These are phyloP conservation scores for Zaprionus lachaisei DNA, from an alignment of 1,140 invertebrate genomes.

Conservation along the genomic window DNA sequence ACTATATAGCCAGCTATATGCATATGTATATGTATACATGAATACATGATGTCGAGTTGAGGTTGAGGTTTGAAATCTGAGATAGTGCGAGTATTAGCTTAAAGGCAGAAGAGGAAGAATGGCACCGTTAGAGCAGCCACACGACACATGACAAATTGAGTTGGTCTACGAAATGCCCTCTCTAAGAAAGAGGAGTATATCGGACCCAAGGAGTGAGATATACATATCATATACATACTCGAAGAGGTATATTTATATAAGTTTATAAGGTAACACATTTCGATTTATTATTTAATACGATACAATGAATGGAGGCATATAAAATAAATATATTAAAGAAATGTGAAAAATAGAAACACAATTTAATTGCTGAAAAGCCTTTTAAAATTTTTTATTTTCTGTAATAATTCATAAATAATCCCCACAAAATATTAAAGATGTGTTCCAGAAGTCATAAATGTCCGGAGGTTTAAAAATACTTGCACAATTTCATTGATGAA, in stretches of 20 bases:
- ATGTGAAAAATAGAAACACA: too few species aligned
- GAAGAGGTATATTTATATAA: neutral
- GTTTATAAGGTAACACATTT: neutral
- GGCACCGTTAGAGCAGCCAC: conserved; percentile 19
- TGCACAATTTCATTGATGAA: too few species aligned
- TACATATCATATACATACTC: neutral
- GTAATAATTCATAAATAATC: too few species aligned
- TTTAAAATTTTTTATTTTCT: too few species aligned
- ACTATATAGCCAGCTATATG: conserved; percentile 24
- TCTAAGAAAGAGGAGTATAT: neutral
- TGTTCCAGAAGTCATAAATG: too few species aligned
- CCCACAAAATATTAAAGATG: too few species aligned
- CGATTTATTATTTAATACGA: too few species aligned
- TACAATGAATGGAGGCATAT: too few species aligned
- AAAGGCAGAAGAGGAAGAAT: conserved; percentile 20
- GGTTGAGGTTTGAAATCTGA: conserved; percentile 47
- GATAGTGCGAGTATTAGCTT: conserved; percentile 21
- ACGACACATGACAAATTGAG: neutral
- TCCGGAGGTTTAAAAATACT: too few species aligned
- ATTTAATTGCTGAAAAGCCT: too few species aligned
- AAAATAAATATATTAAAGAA: too few species aligned
- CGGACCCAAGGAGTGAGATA: neutral
- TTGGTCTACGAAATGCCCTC: neutral
- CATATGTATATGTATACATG: neutral
- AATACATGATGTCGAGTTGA: conserved; percentile 8